Conservation (phyloP, 1,140 invertebrate species). For the Oscheius sp. region DNA sequence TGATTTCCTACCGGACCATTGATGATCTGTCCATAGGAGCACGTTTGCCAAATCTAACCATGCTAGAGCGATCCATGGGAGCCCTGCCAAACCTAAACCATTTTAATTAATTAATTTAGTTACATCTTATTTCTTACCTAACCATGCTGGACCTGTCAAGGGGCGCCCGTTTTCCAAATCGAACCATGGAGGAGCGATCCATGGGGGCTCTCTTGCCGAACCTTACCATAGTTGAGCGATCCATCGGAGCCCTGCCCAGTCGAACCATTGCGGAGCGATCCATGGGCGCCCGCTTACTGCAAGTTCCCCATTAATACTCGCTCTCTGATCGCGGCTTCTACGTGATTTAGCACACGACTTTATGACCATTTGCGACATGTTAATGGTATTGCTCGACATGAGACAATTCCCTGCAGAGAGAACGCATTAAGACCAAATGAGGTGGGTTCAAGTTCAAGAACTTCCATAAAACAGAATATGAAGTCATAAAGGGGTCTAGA, state of each 20-base stretch:
- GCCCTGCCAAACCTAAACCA: constrained; percentile 25
- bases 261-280: constrained; percentile 46
- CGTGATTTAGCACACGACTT: no score
- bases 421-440: no score
- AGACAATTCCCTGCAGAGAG: no score
- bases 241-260: constrained; percentile 37
- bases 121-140: constrained; percentile 18
- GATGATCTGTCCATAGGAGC: constrained; percentile 38
- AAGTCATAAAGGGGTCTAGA: no score
- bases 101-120: neutral
- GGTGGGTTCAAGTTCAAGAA: no score
- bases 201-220: constrained; percentile 47
- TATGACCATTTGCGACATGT: no score
- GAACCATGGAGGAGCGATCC: constrained; percentile 44
- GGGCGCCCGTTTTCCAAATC: constrained; percentile 39
- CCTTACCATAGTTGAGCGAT: constrained; percentile 40
- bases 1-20: constrained; percentile 34
- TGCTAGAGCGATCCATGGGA: constrained; percentile 31
- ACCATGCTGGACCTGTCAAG: constrained; percentile 40
- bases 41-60: constrained; percentile 42
- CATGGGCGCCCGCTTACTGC: constrained; percentile 39
- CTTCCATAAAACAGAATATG: no score
- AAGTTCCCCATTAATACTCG: no score
- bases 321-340: no score
- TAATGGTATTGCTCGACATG: no score